Base-by-base conservation (phyloP, 2,888 invertebrate genomes). In the Entomobrya proxima region DNA sequence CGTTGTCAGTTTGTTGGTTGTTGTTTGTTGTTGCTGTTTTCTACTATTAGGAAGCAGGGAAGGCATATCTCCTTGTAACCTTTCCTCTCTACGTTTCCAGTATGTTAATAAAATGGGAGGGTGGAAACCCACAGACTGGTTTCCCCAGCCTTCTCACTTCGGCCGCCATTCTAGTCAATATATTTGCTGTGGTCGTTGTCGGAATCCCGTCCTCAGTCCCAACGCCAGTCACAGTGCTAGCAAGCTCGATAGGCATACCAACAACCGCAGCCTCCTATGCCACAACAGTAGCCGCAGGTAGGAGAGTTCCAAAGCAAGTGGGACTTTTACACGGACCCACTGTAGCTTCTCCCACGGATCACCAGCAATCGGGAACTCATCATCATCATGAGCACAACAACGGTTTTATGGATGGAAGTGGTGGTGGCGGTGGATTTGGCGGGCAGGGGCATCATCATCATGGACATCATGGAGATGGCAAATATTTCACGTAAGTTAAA, bases 401-500 rank as follows among this genome's bases (percentile, higher is more conserved):
- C 21, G 86, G 81, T 0, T 85, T 79, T 32, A 50, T 50, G 32
- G 79, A 55, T 50, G 47, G 72, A 24, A n/a, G n/a, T n/a, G n/a
- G n/a, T 18, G 79, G 44, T 50, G 47, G 72, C 40, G 50, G 72
- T 80, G 80, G 80, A 7, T 55, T 72, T 15, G 67, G 64, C 27
- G 44, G 40, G 24, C 77, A 55, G 37, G 85, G 79, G 24, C 64
- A 74, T 76, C 85, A 81, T 7, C 82, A 67, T 30, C 55, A 75
- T 32, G 74, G 77, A 6, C 85, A 88, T 61, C 81, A 88, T 76
- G 91, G 91, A 24, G 92, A 92, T 80, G 92, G 92, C 87, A 93
- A 93, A 91, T 93, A 92, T 90, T 93, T 93, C 91, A 92, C 92
- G 93, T 93, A 91, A 92, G 93, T 52, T 44, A 5, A 32, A n/a